Evolutionary conservation across 1,140 invertebrate genomes (phyloP).

Genomic region (Ridgeia piscesae): DNA sequence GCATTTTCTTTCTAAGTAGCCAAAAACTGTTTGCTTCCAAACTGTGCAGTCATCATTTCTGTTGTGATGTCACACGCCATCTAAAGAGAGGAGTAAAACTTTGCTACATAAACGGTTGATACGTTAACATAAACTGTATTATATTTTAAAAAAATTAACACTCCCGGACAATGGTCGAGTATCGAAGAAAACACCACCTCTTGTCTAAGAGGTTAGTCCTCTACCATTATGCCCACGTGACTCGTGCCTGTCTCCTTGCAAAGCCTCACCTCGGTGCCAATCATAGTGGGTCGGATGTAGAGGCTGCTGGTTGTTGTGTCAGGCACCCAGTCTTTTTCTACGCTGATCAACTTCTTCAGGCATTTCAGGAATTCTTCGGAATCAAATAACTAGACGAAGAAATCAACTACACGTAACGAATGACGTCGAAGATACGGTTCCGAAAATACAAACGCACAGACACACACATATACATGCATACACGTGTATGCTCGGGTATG

Average conservation of each 20-base stretch:
- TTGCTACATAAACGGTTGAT: too few species aligned
- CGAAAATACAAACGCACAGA: too few species aligned
- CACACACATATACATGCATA: neutral
- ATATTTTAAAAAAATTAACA: too few species aligned
- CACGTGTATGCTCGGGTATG: neutral
- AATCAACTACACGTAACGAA: neutral
- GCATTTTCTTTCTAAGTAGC: neutral
- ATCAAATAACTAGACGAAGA: slow-evolving; percentile 72
- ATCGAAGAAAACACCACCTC: neutral
- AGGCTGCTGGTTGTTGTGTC: slow-evolving; percentile 81
- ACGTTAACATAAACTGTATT: too few species aligned
- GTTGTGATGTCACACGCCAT: too few species aligned
- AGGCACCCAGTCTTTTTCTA: slow-evolving; percentile 98
- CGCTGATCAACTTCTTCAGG: slow-evolving; percentile 79
- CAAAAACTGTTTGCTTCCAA: neutral
- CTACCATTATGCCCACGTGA: neutral
- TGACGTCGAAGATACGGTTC: neutral
- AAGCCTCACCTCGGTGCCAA: slow-evolving; percentile 89
- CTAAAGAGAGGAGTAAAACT: too few species aligned
- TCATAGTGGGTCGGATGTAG: slow-evolving; percentile 94
- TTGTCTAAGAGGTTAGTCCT: neutral
- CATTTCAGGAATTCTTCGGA: slow-evolving; percentile 84
- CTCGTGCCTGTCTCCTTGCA: neutral
- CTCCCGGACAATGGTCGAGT: too few species aligned
- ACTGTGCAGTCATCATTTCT: neutral